A percentile compares a stretch with the other conserved stretches of the same genome.
These are phyloP conservation scores for Campaea margaritaria DNA, from an alignment of 2,888 invertebrate genomes.

Conservation along the genomic window DNA sequence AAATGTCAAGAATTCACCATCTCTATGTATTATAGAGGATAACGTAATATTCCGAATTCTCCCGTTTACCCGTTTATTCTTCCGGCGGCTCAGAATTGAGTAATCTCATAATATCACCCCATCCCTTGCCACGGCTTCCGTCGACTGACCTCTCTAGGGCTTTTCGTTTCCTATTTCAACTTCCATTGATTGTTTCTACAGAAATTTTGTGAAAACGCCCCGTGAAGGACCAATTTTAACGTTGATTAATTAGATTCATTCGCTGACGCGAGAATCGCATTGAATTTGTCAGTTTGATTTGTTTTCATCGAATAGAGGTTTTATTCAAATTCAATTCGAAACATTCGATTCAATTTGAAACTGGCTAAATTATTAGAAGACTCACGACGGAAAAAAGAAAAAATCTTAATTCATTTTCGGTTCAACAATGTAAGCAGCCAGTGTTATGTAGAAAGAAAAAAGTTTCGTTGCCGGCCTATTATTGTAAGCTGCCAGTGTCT, in stretches of 20 bases:
- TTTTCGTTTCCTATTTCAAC: slow-evolving; percentile 46
- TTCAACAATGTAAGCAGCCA: no score
- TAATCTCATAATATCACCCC: slow-evolving; percentile 50
- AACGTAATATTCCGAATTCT: slow-evolving; percentile 42
- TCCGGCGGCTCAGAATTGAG: slow-evolving; percentile 41
- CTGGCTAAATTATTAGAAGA: neutral
- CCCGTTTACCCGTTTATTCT: slow-evolving; percentile 28
- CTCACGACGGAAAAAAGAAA: neutral
- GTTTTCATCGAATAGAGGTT: neutral
- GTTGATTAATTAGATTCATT: slow-evolving; percentile 16
- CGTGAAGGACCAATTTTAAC: neutral
- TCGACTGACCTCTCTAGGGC: slow-evolving; percentile 19
- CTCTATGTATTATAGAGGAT: slow-evolving; percentile 30
- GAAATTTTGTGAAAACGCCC: slow-evolving; percentile 7
- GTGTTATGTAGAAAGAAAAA: neutral
- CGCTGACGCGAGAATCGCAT: neutral
- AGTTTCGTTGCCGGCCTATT: neutral
- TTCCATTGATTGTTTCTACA: slow-evolving; percentile 39
- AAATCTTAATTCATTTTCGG: no score
- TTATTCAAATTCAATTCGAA: no score
- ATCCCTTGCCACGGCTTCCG: slow-evolving; percentile 26
- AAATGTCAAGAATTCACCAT: slow-evolving; percentile 8
- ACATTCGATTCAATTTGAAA: neutral
- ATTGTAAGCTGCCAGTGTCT: neutral
- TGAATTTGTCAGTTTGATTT: slow-evolving; percentile 8